A percentile compares a stretch with the other conserved stretches of the same genome.
Conservation (phyloP, 2,113 vertebrate genomes). For the Nesoenas mayeri region DNA sequence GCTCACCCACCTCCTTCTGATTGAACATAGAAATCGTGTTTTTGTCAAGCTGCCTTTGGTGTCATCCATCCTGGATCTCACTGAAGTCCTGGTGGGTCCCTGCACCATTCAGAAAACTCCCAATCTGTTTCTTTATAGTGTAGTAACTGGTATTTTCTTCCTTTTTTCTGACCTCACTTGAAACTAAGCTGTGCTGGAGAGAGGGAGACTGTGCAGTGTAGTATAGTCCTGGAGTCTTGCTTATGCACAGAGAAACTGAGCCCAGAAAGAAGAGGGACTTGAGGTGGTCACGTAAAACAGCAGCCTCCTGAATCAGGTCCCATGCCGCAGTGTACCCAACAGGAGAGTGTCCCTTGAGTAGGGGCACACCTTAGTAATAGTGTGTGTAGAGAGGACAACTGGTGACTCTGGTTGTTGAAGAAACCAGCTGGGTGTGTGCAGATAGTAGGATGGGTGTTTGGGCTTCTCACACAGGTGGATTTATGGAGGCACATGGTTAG, state of each 20-base stretch:
- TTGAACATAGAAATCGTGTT: neutral
- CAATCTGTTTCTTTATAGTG: neutral
- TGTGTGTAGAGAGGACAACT: neutral
- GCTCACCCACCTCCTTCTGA: neutral
- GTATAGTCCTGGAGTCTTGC: no score
- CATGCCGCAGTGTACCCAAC: no score
- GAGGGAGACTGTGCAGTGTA: neutral
- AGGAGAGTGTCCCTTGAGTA: no score
- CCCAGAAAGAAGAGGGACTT: no score
- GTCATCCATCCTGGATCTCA: neutral
- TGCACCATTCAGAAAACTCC: neutral
- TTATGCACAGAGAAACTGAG: no score
- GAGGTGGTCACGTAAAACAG: no score
- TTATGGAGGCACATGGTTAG: neutral
- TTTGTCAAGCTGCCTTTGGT: neutral
- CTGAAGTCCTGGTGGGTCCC: neutral
- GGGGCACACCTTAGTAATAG: no score
- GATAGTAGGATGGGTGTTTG: neutral
- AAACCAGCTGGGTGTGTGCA: neutral
- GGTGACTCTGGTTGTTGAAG: neutral
- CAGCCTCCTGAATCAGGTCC: no score
- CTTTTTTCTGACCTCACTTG: neutral
- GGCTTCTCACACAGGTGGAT: neutral
- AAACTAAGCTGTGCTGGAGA: neutral
- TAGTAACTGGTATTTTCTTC: neutral